Evolutionary conservation across 2,113 vertebrate genomes (phyloP).

Genomic region (Seriola quinqueradiata): DNA sequence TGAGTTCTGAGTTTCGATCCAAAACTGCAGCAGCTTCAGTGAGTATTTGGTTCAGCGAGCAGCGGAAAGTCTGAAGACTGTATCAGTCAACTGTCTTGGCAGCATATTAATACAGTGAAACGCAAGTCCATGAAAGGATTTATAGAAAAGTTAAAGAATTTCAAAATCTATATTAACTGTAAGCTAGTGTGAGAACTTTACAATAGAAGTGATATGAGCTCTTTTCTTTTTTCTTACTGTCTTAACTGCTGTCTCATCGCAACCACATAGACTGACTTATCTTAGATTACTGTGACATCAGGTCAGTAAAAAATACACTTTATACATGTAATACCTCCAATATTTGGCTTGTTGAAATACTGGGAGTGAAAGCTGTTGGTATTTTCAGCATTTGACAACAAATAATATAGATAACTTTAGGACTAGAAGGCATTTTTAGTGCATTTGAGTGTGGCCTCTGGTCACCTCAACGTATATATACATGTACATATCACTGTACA

Average conservation of each 20-base stretch:
- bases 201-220: neutral
- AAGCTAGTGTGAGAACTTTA: neutral
- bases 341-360: conserved; percentile 1
- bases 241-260: neutral
- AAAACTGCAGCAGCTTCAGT: neutral
- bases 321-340: neutral
- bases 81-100: neutral
- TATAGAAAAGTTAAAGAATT: conserved; percentile 16
- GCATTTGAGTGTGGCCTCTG: neutral
- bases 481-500: neutral
- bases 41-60: conserved; percentile 18
- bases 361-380: neutral
- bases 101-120: conserved; percentile 15
- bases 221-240: neutral
- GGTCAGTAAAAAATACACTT: neutral
- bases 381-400: neutral
- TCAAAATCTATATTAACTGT: conserved; percentile 1
- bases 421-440: neutral
- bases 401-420: neutral
- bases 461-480: too few relatives aligned
- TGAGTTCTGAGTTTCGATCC: neutral
- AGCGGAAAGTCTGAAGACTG: conserved; percentile 11
- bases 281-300: neutral
- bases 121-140: conserved; percentile 24
- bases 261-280: neutral